Evolutionary conservation across 2,888 invertebrate genomes (phyloP), one percentile per base, ranked within the genome.

Genomic region (Lissonota sp.): DNA sequence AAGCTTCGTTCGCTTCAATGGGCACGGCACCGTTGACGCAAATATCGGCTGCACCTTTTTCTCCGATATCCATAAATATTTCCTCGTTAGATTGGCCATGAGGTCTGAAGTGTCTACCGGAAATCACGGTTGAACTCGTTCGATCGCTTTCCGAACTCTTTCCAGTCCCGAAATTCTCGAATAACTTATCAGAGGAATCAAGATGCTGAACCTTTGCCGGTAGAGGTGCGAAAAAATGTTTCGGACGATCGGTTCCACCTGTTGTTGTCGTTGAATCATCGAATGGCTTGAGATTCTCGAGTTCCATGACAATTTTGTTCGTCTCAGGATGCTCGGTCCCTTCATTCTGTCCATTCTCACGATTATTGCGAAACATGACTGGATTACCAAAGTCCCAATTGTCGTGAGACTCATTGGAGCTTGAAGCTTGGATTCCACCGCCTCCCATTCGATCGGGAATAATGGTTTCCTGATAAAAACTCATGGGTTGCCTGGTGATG

Each of bases 201-300:
- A 85, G 26, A 12, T 78, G 55, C 8, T 80, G 82, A 26, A 79
- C 6, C 42, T 85, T 90, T 0, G 84, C 73, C 0, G 86, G 66
- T 49, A 91, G 66, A 5, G 90, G 90, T 0, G 92, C 88, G 71
- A 91, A 91, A 53, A 91, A 91, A 53, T 91, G 90, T 46, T 87
- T 90, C 0, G 88, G 88, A 40, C 86, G 88, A 16, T 86, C 87
- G 69, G 64, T 7, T 6, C 44, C 69, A 12, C 5, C 14, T n/a
- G n/a, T 10, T 3, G 79, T 39, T 10, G 66, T 64, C 0, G 76
- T 6, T 0, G 73, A 63, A 57, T 78, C 70, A 40, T 74, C 60
- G 42, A 12, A 62, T 7, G 55, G 39, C 7, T n/a, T 66, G 14
- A 26, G 40, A 8, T 26, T 6, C 60, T 84, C 40, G 6, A 10